Conservation (phyloP, 2,888 invertebrate species). For the Trypoxylon attenuatum region DNA sequence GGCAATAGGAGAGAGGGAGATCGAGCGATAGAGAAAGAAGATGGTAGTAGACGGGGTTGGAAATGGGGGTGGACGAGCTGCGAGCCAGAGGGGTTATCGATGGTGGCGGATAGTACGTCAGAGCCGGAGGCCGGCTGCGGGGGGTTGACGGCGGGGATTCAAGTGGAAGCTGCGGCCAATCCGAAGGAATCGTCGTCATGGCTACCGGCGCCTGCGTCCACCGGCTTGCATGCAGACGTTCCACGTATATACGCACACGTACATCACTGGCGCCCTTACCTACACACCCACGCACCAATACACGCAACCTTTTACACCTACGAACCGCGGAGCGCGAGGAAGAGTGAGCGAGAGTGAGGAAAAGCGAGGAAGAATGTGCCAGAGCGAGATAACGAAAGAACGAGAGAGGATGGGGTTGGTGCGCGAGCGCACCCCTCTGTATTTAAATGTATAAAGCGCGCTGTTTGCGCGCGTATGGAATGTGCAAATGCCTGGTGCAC, state of each 20-base stretch:
- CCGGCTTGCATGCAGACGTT: constrained; percentile 54
- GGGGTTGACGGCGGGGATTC: constrained; percentile 64
- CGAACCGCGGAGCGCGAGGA: too few species aligned
- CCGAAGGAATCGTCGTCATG: constrained; percentile 74
- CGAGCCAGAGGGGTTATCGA: constrained; percentile 66
- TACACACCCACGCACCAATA: background rate
- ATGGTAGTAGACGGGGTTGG: constrained; percentile 30
- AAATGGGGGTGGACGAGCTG: constrained; percentile 46
- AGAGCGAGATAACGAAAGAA: too few species aligned
- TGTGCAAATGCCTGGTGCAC: constrained; percentile 35
- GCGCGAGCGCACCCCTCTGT: background rate
- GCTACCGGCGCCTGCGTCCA: constrained; percentile 72
- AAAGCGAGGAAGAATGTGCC: too few species aligned
- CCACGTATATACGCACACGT: constrained; percentile 17
- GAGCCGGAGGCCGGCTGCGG: constrained; percentile 50
- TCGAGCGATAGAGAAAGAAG: constrained; percentile 31
- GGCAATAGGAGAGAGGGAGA: constrained; percentile 16
- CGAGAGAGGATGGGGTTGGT: too few species aligned
- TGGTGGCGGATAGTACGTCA: constrained; percentile 66
- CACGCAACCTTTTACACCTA: too few species aligned
- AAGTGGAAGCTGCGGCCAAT: constrained; percentile 73
- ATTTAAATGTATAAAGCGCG: constrained; percentile 34
- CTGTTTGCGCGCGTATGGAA: constrained; percentile 35
- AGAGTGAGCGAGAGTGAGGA: too few species aligned
- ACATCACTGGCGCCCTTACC: background rate